These are phyloP conservation scores for Epinephelus fuscoguttatus DNA, from an alignment of 2,113 vertebrate genomes.

Conservation along the genomic window DNA sequence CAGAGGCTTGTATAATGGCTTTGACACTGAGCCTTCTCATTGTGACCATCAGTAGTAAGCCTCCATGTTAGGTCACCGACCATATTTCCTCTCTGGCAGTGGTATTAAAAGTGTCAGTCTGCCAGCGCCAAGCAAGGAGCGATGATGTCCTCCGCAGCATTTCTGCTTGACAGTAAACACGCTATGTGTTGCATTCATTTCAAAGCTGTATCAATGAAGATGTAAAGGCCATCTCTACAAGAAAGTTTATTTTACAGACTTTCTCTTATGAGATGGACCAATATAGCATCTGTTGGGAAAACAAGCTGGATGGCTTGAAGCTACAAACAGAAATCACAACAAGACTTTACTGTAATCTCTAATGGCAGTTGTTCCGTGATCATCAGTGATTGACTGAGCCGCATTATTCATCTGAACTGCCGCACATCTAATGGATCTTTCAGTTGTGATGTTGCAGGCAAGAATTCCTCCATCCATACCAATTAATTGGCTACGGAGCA, in stretches of 20 bases:
- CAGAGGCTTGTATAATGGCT: conserved; percentile 68
- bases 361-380: conserved; percentile 25
- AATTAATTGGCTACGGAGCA: conserved; percentile 43
- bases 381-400: conserved; percentile 44
- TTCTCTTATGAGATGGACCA: conserved; percentile 3
- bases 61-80: conserved; percentile 66
- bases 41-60: conserved; percentile 70
- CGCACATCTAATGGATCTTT: conserved; percentile 54
- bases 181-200: neutral
- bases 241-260: conserved; percentile 1
- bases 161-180: conserved; percentile 39
- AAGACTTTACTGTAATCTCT: conserved; percentile 30
- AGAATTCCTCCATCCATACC: conserved; percentile 33
- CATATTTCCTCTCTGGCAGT: conserved; percentile 51
- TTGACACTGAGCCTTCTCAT: conserved; percentile 75
- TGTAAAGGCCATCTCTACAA: neutral
- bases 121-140: conserved; percentile 1
- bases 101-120: conserved; percentile 58
- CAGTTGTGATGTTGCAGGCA: conserved; percentile 34
- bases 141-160: conserved; percentile 1
- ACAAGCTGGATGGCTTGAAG: conserved; percentile 11
- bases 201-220: conserved; percentile 29
- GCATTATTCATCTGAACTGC: conserved; percentile 29
- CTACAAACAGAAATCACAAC: conserved; percentile 35
- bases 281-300: conserved; percentile 28